These are phyloP conservation scores for Dicyrtoma fusca DNA, from an alignment of 2,888 invertebrate genomes.

Conservation along the genomic window DNA sequence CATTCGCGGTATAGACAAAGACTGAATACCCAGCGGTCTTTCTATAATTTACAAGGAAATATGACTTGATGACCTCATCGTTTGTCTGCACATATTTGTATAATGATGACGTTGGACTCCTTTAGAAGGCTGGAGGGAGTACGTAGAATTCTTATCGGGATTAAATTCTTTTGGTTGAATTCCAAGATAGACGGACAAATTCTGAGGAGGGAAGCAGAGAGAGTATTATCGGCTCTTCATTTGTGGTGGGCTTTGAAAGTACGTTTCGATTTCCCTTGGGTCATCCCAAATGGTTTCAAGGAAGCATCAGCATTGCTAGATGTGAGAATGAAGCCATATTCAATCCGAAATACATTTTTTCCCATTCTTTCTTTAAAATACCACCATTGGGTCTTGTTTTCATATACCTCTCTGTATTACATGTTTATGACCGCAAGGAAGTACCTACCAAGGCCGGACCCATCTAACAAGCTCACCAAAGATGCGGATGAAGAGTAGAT, in stretches of 20 bases:
- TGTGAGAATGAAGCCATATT: slow-evolving; percentile 17
- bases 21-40: background rate
- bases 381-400: background rate
- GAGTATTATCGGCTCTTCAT: slow-evolving; percentile 8
- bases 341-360: slow-evolving; percentile 16
- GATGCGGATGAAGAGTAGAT: no score
- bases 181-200: no score
- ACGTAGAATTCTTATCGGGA: no score
- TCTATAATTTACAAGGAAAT: slow-evolving; percentile 1
- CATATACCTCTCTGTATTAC: background rate
- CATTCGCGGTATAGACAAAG: no score
- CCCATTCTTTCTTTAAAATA: slow-evolving; percentile 4
- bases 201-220: no score
- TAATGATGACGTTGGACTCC: no score
- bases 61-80: background rate
- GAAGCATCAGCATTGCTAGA: slow-evolving; percentile 10
- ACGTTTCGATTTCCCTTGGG: slow-evolving; percentile 15
- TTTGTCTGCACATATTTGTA: background rate
- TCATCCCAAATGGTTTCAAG: slow-evolving; percentile 11
- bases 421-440: background rate
- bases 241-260: slow-evolving; percentile 17
- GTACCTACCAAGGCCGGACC: background rate
- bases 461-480: background rate
- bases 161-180: no score
- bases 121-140: no score